Base-by-base conservation (phyloP, 1,140 invertebrate genomes). In the Harpegnathos saltator region DNA sequence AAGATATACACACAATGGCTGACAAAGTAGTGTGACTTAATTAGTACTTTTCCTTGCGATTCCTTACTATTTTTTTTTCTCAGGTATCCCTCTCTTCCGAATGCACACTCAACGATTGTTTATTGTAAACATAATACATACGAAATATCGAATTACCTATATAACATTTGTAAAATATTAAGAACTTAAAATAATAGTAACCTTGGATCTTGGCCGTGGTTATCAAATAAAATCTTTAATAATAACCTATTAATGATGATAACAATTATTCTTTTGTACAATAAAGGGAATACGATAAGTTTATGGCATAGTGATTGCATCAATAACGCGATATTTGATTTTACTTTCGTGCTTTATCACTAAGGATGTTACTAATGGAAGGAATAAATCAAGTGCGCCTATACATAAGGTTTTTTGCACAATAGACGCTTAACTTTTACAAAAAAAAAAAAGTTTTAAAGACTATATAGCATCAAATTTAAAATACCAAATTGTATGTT, bases 11-110 rank as follows among this genome's bases (percentile, higher is more conserved):
- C 15, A 26, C 56, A 58, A 73, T 24, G 38, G 24, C n/a, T 52
- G 66, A 66, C 12, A 33, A 72, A 69, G 24, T 26, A 69, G 38
- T 73, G n/a, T 17, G 5, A 15, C 3, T 77, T 29, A 68, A 1
- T 22, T 63, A 58, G n/a, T 54, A 33, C 17, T 58, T 75, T n/a
- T 65, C 2, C 38, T 44, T 65, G 5, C 54, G 72, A 24, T 24
- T 80, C 63, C 11, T 24, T 29, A 44, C 56, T 73, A 56, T 65
- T 33, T 33, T 33, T 33, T 33, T 12, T 38, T 62, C 15, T n/a
- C 71, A 83, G 58, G 54, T 66, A 87, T 86, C 85, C 78, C 87
- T 90, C 75, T 89, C 66, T 88, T 85, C 81, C 77, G 63, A 85
- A 88, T 87, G 75, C 75, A 85, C 71, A 83, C 84, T 81, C 75